Base-by-base conservation (phyloP, 2,888 invertebrate genomes). In the Nymphalis c-album region DNA sequence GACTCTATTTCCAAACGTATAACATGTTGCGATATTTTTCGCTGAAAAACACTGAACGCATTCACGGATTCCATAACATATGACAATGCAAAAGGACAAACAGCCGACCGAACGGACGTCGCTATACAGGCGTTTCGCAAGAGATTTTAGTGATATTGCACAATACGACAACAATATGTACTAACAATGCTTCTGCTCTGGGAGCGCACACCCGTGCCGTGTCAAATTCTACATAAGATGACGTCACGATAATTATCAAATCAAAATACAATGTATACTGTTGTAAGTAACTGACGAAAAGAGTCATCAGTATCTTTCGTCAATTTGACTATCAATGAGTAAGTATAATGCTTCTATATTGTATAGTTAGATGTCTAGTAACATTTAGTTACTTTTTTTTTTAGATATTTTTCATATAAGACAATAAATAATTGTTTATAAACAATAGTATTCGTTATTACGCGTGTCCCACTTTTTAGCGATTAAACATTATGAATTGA, bases 151-250 rank as follows among this genome's bases (percentile, higher is more conserved):
- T 86, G 79, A 81, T 85, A 85, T 90, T 91, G 86, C 87, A 82
- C 87, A 91, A 90, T 85, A 85, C 83, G 85, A 85, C 87, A 86
- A 85, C 89, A 90, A 87, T 89, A 88, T 88, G 77, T 79, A 75
- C 76, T 77, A 86, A 90, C 89, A 90, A 87, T 88, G 84, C 85
- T 76, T 83, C 82, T 45, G 18, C 61, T 62, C 67, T 59, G 67
- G 65, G 66, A 57, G 48, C 53, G 46, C 58, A 67, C 63, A 55
- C 55, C 26, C 60, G 65, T 45, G 22, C 31, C 26, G 18, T 35
- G 35, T 35, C 47, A 20, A 55, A 60, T 40, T 31, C n/a, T 55
- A 31, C n/a, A 55, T 35, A 8, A 60, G 17, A 46, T 65, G 22
- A 65, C 40, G 57, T 57, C 53, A 55, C 16, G 16, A 16, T 22